Conservation (phyloP, 1,140 invertebrate species). For the Dendrolimus punctatus region DNA sequence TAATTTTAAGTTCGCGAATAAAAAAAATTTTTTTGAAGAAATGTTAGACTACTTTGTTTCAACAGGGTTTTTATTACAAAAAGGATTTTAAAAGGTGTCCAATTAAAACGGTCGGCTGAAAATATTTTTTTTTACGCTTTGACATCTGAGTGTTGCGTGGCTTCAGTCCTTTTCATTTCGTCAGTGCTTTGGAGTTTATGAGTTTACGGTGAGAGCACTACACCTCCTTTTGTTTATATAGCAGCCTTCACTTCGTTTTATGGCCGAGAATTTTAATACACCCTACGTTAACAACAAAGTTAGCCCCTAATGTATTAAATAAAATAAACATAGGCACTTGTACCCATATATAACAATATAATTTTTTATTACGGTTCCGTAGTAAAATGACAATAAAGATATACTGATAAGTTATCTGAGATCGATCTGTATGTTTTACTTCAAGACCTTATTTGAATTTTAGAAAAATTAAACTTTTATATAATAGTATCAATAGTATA, state of each 20-base stretch:
- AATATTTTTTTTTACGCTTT: constrained; percentile 28
- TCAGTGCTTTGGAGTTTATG: constrained; percentile 40
- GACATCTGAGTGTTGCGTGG: constrained; percentile 20
- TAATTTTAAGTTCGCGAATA: constrained; percentile 12
- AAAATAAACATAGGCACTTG: too few species aligned
- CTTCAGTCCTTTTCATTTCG: constrained; percentile 38
- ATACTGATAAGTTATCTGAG: too few species aligned
- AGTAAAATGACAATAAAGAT: too few species aligned
- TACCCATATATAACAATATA: too few species aligned
- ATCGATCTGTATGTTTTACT: too few species aligned
- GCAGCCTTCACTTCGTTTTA: constrained; percentile 20
- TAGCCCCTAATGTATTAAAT: too few species aligned
- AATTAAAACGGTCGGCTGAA: constrained; percentile 38
- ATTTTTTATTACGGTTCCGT: too few species aligned
- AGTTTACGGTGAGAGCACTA: constrained; percentile 44
- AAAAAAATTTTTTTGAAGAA: constrained; percentile 11
- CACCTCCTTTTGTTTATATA: constrained; percentile 37
- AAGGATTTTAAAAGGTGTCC: constrained; percentile 20
- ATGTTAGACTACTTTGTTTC: constrained; percentile 10
- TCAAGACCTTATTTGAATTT: too few species aligned
- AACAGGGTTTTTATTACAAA: constrained; percentile 8
- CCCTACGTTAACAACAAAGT: constrained; percentile 8
- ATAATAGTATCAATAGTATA: too few species aligned
- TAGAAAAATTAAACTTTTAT: too few species aligned
- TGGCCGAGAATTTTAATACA: constrained; percentile 30